Evolutionary conservation across 2,797 vertebrate genomes (phyloP), one percentile per base, ranked within the genome.

Genomic region (Bradypodion ventrale): DNA sequence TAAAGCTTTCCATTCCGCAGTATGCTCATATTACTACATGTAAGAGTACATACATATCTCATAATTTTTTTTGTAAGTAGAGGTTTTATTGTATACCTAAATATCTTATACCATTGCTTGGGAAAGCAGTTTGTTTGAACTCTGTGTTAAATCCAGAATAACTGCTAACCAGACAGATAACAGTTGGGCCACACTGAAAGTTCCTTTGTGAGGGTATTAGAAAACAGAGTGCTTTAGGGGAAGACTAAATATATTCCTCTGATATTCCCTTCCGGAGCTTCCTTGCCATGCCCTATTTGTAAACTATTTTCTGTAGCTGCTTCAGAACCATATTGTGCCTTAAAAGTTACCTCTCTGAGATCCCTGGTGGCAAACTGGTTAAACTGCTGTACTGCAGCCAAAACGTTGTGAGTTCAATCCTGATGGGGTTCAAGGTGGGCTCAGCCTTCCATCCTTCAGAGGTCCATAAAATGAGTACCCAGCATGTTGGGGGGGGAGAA

Each of bases 311-410:
- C 19, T 32, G 37, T 25, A 40, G 35, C 13, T 46, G 32, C n/a
- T 70, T 69, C 73, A 68, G n/a, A 69, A 69, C 27, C 35, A 68
- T 78, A 52, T n/a, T n/a, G n/a, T n/a, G n/a, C n/a, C n/a, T n/a
- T n/a, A n/a, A n/a, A n/a, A n/a, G n/a, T n/a, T n/a, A n/a, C n/a
- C n/a, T n/a, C n/a, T n/a, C n/a, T n/a, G n/a, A n/a, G n/a, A n/a
- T n/a, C n/a, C n/a, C n/a, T n/a, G n/a, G n/a, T n/a, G n/a, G n/a
- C n/a, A n/a, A n/a, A n/a, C n/a, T n/a, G n/a, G n/a, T n/a, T n/a
- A n/a, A n/a, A n/a, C n/a, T n/a, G n/a, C n/a, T n/a, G n/a, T n/a
- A n/a, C n/a, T n/a, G n/a, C n/a, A n/a, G n/a, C n/a, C n/a, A n/a
- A n/a, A n/a, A n/a, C n/a, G n/a, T n/a, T n/a, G n/a, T n/a, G n/a